Conservation (phyloP, 2,888 invertebrate genomes). For the Artemia sinica region DNA sequence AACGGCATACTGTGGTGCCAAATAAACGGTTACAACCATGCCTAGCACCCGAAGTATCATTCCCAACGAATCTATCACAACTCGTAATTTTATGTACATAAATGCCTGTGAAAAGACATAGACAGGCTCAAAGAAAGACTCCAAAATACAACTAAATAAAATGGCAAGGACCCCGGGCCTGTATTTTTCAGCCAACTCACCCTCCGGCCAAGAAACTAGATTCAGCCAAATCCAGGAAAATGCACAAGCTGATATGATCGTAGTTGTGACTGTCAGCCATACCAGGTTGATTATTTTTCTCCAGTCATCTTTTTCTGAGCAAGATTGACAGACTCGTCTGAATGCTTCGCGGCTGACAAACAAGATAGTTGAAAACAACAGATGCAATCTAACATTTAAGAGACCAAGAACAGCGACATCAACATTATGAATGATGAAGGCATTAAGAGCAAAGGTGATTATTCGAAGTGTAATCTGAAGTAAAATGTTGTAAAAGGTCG, state of each 20-base stretch:
- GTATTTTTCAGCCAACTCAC: conserved; percentile 34
- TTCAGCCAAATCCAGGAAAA: conserved; percentile 72
- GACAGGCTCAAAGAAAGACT: conserved; percentile 64
- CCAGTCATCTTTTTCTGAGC: conserved; percentile 56
- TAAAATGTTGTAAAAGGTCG: conserved; percentile 60
- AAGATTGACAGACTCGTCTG: conserved; percentile 63
- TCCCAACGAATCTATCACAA: neutral
- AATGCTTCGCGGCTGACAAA: conserved; percentile 84
- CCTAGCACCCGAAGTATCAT: neutral
- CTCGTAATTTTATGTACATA: neutral
- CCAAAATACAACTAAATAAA: conserved; percentile 65
- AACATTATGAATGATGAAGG: conserved; percentile 75
- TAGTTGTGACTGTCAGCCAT: conserved; percentile 77
- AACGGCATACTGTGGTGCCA: neutral
- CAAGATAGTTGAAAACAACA: conserved; percentile 76
- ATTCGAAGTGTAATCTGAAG: conserved; percentile 66
- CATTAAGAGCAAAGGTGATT: conserved; percentile 78
- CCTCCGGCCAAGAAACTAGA: conserved; percentile 48
- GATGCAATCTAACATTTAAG: conserved; percentile 78
- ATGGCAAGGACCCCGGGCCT: conserved; percentile 43
- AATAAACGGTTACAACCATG: neutral
- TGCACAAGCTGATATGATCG: conserved; percentile 48
- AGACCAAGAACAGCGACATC: conserved; percentile 80
- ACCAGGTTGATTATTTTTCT: conserved; percentile 75
- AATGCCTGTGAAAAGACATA: conserved; percentile 37